Conservation (phyloP, 2,113 vertebrate genomes). For the Marcusenius ussheri region DNA sequence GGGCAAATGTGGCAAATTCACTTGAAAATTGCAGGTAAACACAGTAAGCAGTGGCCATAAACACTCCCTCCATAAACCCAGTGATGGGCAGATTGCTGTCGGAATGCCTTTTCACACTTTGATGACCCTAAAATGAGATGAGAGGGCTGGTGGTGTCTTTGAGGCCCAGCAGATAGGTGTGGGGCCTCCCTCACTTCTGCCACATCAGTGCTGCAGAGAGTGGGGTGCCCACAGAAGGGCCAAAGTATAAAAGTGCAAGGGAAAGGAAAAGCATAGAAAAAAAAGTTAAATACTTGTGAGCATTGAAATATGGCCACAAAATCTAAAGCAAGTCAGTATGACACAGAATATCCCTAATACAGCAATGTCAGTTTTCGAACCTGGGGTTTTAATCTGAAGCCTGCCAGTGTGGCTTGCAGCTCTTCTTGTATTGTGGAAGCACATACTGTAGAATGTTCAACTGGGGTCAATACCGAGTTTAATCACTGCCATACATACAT, state of each 20-base stretch:
- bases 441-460: constrained; percentile 46
- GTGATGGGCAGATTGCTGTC: constrained; percentile 61
- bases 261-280: constrained; percentile 34
- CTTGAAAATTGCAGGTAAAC: constrained; percentile 64
- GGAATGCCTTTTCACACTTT: constrained; percentile 69
- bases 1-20: constrained; percentile 51
- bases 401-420: constrained; percentile 46
- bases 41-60: constrained; percentile 57
- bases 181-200: not conserved
- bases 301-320: not conserved
- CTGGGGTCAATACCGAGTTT: constrained; percentile 56
- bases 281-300: constrained; percentile 7
- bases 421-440: constrained; percentile 29
- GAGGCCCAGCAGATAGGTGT: constrained; percentile 46
- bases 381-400: constrained; percentile 57
- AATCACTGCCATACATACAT: constrained; percentile 62
- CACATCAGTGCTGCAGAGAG: not conserved
- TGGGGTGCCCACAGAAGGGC: too few species aligned
- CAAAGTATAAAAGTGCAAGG: not conserved
- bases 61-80: constrained; percentile 60
- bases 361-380: constrained; percentile 56
- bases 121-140: constrained; percentile 66
- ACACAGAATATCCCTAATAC: constrained; percentile 34
- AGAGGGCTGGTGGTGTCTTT: constrained; percentile 57
- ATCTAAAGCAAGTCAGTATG: not conserved